phyloP scores from a whole-genome alignment of 53 echinoderm and acorn worm species.

The Arbacia lixula region DNA sequence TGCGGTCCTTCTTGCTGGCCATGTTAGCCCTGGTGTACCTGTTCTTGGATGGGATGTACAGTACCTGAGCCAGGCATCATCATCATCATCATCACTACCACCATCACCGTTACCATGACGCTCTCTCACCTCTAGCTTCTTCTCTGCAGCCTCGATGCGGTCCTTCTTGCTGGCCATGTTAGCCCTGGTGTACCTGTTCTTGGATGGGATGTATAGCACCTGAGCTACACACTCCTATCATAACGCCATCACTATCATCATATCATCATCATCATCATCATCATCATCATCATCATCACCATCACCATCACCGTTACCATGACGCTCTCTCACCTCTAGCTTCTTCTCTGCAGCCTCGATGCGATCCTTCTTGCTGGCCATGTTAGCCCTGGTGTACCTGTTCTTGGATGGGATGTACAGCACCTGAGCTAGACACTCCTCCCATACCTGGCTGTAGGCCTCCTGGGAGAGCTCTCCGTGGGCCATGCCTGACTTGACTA shows the following conservation, averaged over 20 bases:
- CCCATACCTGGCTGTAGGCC: slow-evolving; percentile 96
- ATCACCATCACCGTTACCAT: no score
- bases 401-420: slow-evolving; percentile 93
- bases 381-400: slow-evolving; percentile 93
- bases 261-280: no score
- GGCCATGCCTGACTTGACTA: slow-evolving; percentile 94
- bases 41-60: no score
- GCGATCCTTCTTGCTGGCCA: slow-evolving; percentile 95
- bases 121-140: slow-evolving; percentile 99
- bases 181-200: slow-evolving; percentile 95
- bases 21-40: slow-evolving; percentile 91
- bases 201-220: slow-evolving; percentile 86
- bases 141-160: slow-evolving; percentile 91
- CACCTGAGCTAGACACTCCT: slow-evolving; percentile 92
- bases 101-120: no score
- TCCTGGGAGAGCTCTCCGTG: slow-evolving; percentile 90
- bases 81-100: no score
- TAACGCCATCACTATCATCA: no score
- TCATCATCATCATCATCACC: no score
- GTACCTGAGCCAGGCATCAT: no score
- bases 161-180: slow-evolving; percentile 98
- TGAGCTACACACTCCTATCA: slow-evolving; percentile 97
- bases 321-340: slow-evolving; percentile 94
- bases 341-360: slow-evolving; percentile 96
- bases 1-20: slow-evolving; percentile 90